phyloP scores from a whole-genome alignment of 2,113 vertebrate species.

The Marmota monax region DNA sequence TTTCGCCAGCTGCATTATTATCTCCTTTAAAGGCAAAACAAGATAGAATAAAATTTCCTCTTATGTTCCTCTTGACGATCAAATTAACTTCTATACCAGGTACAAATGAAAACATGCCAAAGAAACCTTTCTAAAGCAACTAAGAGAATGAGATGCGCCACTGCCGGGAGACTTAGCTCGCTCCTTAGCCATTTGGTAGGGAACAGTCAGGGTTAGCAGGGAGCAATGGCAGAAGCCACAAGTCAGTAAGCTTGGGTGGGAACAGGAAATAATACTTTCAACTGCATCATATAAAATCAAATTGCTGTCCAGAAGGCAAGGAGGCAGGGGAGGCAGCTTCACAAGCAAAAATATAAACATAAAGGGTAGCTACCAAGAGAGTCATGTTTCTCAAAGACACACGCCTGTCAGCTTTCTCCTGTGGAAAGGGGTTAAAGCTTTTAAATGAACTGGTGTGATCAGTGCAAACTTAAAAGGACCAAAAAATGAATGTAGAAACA shows the following conservation, averaged over 20 bases:
- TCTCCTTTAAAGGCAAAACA: conserved; percentile 44
- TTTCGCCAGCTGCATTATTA: background rate
- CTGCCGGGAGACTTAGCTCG: conserved; percentile 77
- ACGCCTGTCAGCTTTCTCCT: conserved; percentile 95
- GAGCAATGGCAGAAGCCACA: conserved; percentile 88
- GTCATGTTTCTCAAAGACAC: conserved; percentile 95
- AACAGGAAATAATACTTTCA: conserved; percentile 81
- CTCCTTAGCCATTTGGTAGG: conserved; percentile 75
- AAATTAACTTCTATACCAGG: conserved; percentile 84
- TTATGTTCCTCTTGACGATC: conserved; percentile 89
- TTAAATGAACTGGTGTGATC: conserved; percentile 88
- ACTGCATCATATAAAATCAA: conserved; percentile 85
- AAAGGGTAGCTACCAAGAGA: conserved; percentile 94
- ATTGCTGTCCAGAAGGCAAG: conserved; percentile 84
- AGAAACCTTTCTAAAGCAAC: conserved; percentile 87
- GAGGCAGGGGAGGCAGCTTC: conserved; percentile 85
- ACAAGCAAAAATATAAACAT: conserved; percentile 90
- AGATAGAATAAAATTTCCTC: conserved; percentile 84
- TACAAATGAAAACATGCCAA: conserved; percentile 87
- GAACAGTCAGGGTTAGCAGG: conserved; percentile 79
- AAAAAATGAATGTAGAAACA: conserved; percentile 85
- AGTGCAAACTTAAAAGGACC: conserved; percentile 86
- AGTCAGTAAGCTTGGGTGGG: conserved; percentile 86
- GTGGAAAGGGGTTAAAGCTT: conserved; percentile 93
- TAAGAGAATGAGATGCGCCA: conserved; percentile 82